phyloP scores from a whole-genome alignment of 1,140 invertebrate species.

The Drosophila miranda region DNA sequence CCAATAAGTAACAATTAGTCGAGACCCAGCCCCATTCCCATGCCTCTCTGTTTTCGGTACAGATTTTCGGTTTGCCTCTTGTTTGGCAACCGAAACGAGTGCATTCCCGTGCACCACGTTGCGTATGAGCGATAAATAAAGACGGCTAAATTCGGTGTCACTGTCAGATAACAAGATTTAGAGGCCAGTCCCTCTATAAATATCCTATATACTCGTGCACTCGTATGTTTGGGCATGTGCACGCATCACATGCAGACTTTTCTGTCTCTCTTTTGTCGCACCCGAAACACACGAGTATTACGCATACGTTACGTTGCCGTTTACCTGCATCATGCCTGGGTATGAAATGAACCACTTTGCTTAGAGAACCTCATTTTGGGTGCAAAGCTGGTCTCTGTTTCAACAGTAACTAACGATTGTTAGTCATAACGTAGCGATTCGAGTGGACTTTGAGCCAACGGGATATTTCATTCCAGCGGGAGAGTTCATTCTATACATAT shows the following conservation, averaged over 20 bases:
- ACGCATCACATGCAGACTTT: constrained; percentile 13
- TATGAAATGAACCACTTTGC: not conserved
- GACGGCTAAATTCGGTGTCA: constrained; percentile 47
- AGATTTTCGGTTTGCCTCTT: constrained; percentile 6
- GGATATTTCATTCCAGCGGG: too few relatives aligned
- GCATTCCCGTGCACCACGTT: constrained; percentile 29
- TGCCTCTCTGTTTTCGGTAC: not conserved
- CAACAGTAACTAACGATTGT: too few relatives aligned
- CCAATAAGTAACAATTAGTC: too few relatives aligned
- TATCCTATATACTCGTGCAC: too few relatives aligned
- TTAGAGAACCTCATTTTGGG: too few relatives aligned
- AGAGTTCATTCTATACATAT: too few relatives aligned
- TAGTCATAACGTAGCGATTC: too few relatives aligned
- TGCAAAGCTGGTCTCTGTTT: not conserved
- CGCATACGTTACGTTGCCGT: constrained; percentile 22
- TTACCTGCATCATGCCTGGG: not conserved
- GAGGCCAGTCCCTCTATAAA: constrained; percentile 17
- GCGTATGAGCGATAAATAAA: constrained; percentile 50
- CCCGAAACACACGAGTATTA: constrained; percentile 11
- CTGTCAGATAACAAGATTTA: constrained; percentile 57
- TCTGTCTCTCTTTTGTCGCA: not conserved
- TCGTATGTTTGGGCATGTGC: not conserved
- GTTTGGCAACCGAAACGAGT: too few relatives aligned
- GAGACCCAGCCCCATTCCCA: too few relatives aligned
- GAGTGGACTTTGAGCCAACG: too few relatives aligned